Conservation (phyloP, 2,888 invertebrate genomes). For the Nemapogon koenigi region DNA sequence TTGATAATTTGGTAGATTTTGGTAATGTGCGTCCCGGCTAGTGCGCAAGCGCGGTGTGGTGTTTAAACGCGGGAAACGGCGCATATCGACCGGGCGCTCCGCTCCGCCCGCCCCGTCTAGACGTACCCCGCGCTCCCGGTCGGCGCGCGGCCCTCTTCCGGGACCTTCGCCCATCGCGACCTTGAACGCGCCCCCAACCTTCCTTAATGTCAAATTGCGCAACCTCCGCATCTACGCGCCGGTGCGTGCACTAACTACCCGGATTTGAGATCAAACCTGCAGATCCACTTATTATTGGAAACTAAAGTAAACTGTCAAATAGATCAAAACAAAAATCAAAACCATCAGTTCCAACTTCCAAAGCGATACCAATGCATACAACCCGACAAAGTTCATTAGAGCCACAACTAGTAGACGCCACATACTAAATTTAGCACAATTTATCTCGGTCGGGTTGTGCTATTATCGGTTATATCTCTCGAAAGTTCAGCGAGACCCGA, state of each 20-base stretch:
- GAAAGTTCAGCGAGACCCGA: background rate
- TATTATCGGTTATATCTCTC: background rate
- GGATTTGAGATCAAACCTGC: background rate
- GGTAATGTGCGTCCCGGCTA: constrained; percentile 23
- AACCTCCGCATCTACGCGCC: constrained; percentile 26
- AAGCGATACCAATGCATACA: no score
- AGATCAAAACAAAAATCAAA: no score
- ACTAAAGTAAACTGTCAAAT: no score
- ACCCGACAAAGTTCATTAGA: no score
- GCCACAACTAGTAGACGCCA: no score
- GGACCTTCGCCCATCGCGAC: constrained; percentile 57
- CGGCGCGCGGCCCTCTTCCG: constrained; percentile 42
- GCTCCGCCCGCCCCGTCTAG: constrained; percentile 53
- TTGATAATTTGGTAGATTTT: no score
- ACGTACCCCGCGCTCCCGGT: constrained; percentile 51
- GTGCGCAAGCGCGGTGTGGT: constrained; percentile 48
- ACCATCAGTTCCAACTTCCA: no score
- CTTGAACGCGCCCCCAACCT: constrained; percentile 61
- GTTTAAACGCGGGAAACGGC: constrained; percentile 58
- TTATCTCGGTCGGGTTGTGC: background rate
- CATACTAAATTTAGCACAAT: no score
- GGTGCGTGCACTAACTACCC: constrained; percentile 12
- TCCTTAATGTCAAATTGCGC: constrained; percentile 53
- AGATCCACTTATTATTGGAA: no score
- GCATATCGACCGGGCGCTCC: constrained; percentile 49